Percentiles rank a stretch among this genome's conserved stretches.
phyloP scores from a whole-genome alignment of 2,113 vertebrate species.

The Formicarius rufipectus region DNA sequence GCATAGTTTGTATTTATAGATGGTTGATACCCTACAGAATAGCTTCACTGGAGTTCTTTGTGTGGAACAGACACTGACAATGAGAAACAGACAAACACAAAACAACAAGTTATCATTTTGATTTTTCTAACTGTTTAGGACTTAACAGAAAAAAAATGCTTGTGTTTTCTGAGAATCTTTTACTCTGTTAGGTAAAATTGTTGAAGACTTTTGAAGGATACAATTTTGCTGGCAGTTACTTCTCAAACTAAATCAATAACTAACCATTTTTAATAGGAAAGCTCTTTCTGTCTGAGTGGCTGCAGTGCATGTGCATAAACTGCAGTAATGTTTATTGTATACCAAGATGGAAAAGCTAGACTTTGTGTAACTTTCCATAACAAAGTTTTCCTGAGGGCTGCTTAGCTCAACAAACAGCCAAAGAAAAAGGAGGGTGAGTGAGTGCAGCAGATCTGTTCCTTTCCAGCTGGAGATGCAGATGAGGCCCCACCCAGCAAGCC shows the following conservation, averaged over 20 bases:
- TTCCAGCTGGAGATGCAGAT: slow-evolving; percentile 26
- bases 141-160: neutral
- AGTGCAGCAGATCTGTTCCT: neutral
- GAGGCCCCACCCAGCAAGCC: slow-evolving; percentile 32
- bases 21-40: neutral
- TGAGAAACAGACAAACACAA: neutral
- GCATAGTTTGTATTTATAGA: neutral
- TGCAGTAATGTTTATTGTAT: slow-evolving; percentile 12
- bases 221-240: neutral
- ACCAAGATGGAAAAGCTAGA: slow-evolving; percentile 20
- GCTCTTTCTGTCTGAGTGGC: neutral
- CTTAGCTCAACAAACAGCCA: slow-evolving; percentile 3
- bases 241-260: slow-evolving; percentile 5
- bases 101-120: neutral
- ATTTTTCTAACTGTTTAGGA: neutral
- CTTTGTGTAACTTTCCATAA: slow-evolving; percentile 45
- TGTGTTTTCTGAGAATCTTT: neutral
- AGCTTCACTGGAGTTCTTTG: neutral
- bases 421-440: neutral
- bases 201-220: neutral
- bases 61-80: neutral
- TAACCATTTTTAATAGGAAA: slow-evolving; percentile 4
- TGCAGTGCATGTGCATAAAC: neutral
- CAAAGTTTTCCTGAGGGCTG: slow-evolving; percentile 32
- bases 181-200: neutral